Conservation (phyloP, 2,888 invertebrate genomes). For the Metalampra italica region DNA sequence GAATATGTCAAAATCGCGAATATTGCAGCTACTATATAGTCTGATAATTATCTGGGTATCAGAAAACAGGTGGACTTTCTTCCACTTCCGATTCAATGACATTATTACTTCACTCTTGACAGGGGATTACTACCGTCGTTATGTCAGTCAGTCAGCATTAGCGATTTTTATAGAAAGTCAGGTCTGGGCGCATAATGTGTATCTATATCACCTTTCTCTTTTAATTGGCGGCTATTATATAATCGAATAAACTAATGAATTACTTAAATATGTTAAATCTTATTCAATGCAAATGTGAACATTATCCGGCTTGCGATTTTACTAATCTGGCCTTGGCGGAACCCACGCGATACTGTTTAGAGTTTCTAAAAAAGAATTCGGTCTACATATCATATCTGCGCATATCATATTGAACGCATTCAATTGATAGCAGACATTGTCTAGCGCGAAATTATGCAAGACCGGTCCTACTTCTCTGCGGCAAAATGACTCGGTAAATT, state of each 20-base stretch:
- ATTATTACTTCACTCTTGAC: not conserved
- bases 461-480: constrained; percentile 11
- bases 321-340: constrained; percentile 13
- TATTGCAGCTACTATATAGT: no score
- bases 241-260: no score
- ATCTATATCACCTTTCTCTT: no score
- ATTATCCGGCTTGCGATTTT: constrained; percentile 7
- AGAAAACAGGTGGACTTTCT: not conserved
- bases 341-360: constrained; percentile 14
- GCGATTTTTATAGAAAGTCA: not conserved
- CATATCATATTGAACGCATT: constrained; percentile 13
- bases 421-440: constrained; percentile 12
- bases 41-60: no score
- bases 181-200: no score
- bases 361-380: constrained; percentile 23
- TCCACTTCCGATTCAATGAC: not conserved
- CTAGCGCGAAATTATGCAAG: constrained; percentile 12
- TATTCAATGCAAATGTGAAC: not conserved
- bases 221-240: no score
- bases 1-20: no score
- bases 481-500: not conserved
- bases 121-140: not conserved
- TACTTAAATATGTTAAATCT: no score
- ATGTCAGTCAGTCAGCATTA: not conserved
- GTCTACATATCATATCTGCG: constrained; percentile 12